These are phyloP conservation scores for Eupithecia tripunctaria DNA, from an alignment of 2,888 invertebrate species.

Conservation along the genomic window DNA sequence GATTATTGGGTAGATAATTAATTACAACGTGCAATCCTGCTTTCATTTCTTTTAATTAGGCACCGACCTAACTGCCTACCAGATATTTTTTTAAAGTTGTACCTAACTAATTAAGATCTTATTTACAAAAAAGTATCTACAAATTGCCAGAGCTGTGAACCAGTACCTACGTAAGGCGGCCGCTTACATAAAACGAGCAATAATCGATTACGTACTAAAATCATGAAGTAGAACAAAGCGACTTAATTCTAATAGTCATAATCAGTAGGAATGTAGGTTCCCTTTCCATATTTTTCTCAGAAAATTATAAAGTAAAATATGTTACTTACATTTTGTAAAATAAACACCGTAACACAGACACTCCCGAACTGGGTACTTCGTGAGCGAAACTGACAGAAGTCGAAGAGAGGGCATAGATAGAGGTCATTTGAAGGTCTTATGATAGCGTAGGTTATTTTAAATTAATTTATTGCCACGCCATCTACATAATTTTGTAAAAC, in stretches of 20 bases:
- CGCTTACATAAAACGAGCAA: constrained; percentile 19
- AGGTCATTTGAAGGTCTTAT: constrained; percentile 83
- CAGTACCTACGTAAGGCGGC: background rate
- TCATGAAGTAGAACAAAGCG: background rate
- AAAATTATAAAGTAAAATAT: constrained; percentile 27
- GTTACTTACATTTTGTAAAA: constrained; percentile 56
- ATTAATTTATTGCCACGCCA: constrained; percentile 9
- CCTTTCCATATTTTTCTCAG: background rate
- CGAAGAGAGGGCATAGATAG: constrained; percentile 70
- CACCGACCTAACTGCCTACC: no score
- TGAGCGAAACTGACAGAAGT: constrained; percentile 72
- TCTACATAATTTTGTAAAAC: background rate
- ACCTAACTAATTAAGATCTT: no score
- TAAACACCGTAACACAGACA: constrained; percentile 62
- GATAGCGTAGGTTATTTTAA: constrained; percentile 53
- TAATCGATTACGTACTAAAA: constrained; percentile 19
- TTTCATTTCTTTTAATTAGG: no score
- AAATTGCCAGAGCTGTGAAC: background rate
- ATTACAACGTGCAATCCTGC: no score
- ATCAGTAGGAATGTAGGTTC: background rate
- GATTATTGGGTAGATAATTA: no score
- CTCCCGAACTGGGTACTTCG: constrained; percentile 69
- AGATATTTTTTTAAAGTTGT: no score
- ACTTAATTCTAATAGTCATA: background rate
- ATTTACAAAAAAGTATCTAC: background rate